A percentile compares a stretch with the other conserved stretches of the same genome.
phyloP scores from a whole-genome alignment of 2,888 invertebrate species.

The Phalera bucephala region DNA sequence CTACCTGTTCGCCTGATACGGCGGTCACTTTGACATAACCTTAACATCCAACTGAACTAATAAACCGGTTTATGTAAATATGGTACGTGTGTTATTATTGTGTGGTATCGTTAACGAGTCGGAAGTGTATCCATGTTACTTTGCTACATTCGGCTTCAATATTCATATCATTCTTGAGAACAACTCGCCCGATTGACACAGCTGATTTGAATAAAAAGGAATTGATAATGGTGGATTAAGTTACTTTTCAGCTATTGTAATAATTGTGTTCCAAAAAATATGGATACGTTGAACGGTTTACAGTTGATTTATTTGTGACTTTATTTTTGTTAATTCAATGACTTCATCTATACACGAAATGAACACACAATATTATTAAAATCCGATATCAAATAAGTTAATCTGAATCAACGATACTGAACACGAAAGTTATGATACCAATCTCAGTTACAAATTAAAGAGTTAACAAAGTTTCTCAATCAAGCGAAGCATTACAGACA shows the following conservation, averaged over 20 bases:
- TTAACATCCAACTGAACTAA: slow-evolving; percentile 17
- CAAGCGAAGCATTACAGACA: slow-evolving; percentile 55
- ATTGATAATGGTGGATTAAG: no score
- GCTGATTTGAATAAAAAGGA: slow-evolving; percentile 10
- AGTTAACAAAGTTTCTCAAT: slow-evolving; percentile 48
- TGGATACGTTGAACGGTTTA: no score
- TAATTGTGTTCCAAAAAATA: no score
- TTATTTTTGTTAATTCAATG: no score
- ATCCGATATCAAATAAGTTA: slow-evolving; percentile 12
- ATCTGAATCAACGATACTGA: slow-evolving; percentile 7
- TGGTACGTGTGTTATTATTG: slow-evolving; percentile 5
- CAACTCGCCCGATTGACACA: slow-evolving; percentile 8
- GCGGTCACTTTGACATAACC: slow-evolving; percentile 29
- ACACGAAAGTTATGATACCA: slow-evolving; percentile 20
- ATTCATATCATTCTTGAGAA: slow-evolving; percentile 2
- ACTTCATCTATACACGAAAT: no score
- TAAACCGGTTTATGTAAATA: slow-evolving; percentile 5
- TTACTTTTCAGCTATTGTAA: slow-evolving; percentile 1
- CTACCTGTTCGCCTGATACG: slow-evolving; percentile 6
- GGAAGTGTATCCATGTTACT: slow-evolving; percentile 11
- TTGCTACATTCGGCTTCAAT: not conserved
- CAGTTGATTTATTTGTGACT: no score
- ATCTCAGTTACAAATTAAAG: slow-evolving; percentile 31
- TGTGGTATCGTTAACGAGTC: slow-evolving; percentile 5
- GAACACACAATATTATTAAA: no score